Conservation (phyloP, 2,113 vertebrate genomes). For the Apus apus region DNA sequence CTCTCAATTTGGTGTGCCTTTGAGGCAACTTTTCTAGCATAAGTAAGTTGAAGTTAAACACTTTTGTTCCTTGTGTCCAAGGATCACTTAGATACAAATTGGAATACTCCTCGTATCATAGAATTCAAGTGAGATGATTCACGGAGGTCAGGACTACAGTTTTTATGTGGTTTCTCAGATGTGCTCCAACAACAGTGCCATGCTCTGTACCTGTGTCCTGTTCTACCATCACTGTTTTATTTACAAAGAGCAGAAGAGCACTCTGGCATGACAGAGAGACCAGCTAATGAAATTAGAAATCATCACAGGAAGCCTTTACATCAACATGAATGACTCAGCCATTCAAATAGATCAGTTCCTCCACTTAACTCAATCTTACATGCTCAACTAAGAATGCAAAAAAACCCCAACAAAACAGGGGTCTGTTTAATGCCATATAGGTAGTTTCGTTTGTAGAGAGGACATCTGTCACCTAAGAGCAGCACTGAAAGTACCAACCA, state of each 20-base stretch:
- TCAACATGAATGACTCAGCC: background rate
- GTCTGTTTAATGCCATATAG: background rate
- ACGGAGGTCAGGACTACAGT: background rate
- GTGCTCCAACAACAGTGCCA: background rate
- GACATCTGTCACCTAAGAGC: background rate
- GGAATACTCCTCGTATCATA: background rate
- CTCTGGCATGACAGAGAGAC: background rate
- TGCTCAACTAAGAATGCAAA: background rate
- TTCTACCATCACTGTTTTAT: background rate
- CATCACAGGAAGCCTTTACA: background rate
- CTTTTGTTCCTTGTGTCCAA: background rate
- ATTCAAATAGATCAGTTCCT: background rate
- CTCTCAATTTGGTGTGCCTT: background rate
- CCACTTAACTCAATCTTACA: background rate
- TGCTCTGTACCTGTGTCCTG: background rate
- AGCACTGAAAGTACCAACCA: background rate
- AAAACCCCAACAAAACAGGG: background rate
- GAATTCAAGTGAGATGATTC: background rate
- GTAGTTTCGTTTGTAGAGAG: background rate
- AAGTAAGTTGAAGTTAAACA: background rate
- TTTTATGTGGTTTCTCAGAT: background rate
- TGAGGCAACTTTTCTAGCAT: background rate
- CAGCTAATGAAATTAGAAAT: background rate
- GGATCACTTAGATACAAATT: background rate
- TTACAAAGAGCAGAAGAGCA: background rate